Conservation (phyloP, 1,140 invertebrate species). For the Drosophila lacteicornis region DNA sequence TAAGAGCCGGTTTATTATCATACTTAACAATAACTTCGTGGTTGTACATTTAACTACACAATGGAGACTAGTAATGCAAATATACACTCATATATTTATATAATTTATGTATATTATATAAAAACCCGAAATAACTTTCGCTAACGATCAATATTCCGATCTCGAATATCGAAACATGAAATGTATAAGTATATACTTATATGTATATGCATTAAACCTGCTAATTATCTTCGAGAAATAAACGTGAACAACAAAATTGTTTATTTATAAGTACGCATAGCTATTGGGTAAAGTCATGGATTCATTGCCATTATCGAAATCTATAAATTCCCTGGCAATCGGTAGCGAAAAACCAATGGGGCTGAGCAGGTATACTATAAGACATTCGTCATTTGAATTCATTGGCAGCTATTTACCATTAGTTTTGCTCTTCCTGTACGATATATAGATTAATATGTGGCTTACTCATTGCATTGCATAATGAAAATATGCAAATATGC, state of each 20-base stretch:
- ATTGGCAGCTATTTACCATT: background rate
- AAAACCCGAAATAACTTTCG: background rate
- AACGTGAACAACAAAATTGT: constrained; percentile 6
- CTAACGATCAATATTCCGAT: constrained; percentile 7
- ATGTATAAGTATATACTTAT: background rate
- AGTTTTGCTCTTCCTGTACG: constrained; percentile 3
- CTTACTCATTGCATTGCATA: constrained; percentile 14
- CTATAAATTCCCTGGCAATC: constrained; percentile 17
- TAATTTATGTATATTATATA: background rate
- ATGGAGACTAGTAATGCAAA: background rate
- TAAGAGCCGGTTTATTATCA: background rate
- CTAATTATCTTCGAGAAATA: constrained; percentile 10
- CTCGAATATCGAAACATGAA: constrained; percentile 2
- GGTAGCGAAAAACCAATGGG: background rate
- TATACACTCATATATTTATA: background rate
- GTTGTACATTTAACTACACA: background rate
- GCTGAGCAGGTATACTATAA: background rate
- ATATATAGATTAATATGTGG: constrained; percentile 3
- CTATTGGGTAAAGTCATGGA: background rate
- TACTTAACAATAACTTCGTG: background rate
- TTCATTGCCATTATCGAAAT: constrained; percentile 7
- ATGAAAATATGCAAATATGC: constrained; percentile 14
- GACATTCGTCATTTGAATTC: constrained; percentile 6
- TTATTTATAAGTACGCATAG: constrained; percentile 7
- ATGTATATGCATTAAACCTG: constrained; percentile 5